These are phyloP conservation scores for Paramormyrops kingsleyae DNA, from an alignment of 2,113 vertebrate genomes.

Conservation along the genomic window DNA sequence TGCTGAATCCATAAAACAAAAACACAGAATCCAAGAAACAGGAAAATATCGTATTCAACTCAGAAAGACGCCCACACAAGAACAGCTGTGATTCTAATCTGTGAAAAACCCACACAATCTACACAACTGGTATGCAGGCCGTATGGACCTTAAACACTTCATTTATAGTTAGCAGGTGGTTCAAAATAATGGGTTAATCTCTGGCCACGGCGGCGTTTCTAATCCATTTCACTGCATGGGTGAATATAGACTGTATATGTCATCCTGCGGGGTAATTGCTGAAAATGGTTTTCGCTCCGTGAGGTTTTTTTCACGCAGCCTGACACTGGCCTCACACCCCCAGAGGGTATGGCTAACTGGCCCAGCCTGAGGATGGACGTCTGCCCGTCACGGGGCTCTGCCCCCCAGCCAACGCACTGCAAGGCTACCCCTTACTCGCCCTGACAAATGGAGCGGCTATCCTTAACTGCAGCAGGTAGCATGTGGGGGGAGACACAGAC, in stretches of 20 bases:
- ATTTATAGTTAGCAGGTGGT: slow-evolving; percentile 1
- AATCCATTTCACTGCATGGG: slow-evolving; percentile 2
- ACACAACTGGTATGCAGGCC: background rate
- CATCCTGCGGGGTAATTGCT: background rate
- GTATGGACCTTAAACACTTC: background rate
- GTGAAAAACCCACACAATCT: background rate
- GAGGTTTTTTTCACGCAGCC: slow-evolving; percentile 33
- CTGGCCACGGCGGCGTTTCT: background rate
- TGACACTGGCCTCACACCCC: background rate
- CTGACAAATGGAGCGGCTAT: background rate
- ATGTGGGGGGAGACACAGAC: background rate
- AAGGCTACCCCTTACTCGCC: background rate
- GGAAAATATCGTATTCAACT: background rate
- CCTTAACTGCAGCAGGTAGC: background rate
- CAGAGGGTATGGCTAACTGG: background rate
- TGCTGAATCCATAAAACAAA: background rate
- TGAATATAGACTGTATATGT: background rate
- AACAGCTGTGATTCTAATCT: background rate
- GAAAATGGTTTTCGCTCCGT: background rate
- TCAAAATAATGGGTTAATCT: background rate
- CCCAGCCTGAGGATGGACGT: background rate
- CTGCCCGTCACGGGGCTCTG: background rate
- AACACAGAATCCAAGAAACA: background rate
- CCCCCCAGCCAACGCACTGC: background rate
- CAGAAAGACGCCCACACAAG: background rate